Conservation (phyloP, 2,888 invertebrate species). For the Sussaba pulchella region DNA sequence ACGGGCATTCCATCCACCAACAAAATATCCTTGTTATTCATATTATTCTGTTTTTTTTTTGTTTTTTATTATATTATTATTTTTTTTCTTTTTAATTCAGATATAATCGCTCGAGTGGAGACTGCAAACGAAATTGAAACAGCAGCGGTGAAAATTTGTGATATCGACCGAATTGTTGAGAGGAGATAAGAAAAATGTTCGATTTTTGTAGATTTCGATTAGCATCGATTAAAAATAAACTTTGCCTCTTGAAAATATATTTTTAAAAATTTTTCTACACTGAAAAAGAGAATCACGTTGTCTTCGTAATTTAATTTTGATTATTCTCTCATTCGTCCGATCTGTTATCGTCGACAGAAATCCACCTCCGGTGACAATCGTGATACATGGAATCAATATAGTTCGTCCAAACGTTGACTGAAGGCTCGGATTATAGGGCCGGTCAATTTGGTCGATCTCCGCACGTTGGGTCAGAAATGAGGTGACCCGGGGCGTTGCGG, state of each 20-base stretch:
- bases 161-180: too few relatives aligned
- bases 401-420: background rate
- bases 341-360: slow-evolving; percentile 1
- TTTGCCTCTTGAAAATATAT: too few relatives aligned
- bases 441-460: slow-evolving; percentile 33
- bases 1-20: slow-evolving; percentile 77
- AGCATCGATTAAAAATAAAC: too few relatives aligned
- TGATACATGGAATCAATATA: slow-evolving; percentile 30
- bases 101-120: slow-evolving; percentile 70
- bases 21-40: slow-evolving; percentile 68
- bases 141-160: slow-evolving; percentile 34
- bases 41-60: slow-evolving; percentile 61
- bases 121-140: slow-evolving; percentile 68
- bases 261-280: too few relatives aligned
- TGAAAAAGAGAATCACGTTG: too few relatives aligned
- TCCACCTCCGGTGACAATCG: slow-evolving; percentile 2
- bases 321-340: background rate
- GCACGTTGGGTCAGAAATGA: slow-evolving; percentile 7
- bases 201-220: too few relatives aligned
- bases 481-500: slow-evolving; percentile 26
- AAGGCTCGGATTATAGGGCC: slow-evolving; percentile 4
- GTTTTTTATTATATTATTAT: too few relatives aligned
- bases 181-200: too few relatives aligned
- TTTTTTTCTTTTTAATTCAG: slow-evolving; percentile 33
- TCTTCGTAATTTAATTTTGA: too few relatives aligned